These are phyloP conservation scores for Melanotus villosus DNA, from an alignment of 2,888 invertebrate genomes.

Conservation along the genomic window DNA sequence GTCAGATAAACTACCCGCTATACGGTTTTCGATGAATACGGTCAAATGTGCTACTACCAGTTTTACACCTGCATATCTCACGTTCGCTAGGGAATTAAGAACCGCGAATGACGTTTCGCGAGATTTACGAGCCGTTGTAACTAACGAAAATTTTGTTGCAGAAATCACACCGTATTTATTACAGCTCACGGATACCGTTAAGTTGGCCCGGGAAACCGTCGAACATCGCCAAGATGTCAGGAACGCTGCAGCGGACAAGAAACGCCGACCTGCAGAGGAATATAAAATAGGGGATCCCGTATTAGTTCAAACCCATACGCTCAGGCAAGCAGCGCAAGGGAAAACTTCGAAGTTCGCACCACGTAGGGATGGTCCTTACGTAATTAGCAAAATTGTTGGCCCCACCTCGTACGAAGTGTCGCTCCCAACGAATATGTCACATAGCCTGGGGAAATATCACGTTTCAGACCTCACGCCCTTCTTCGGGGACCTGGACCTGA, in stretches of 20 bases:
- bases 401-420: too few relatives aligned
- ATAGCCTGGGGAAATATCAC: too few relatives aligned
- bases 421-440: too few relatives aligned
- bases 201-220: constrained; percentile 11
- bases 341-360: background rate
- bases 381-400: too few relatives aligned
- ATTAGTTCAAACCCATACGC: background rate
- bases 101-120: constrained; percentile 56
- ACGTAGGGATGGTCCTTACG: background rate
- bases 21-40: constrained; percentile 36
- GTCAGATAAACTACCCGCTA: too few relatives aligned
- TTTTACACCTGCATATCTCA: too few relatives aligned
- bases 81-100: constrained; percentile 62
- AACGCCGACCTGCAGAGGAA: background rate
- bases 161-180: constrained; percentile 56
- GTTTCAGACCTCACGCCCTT: too few relatives aligned
- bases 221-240: constrained; percentile 29
- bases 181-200: constrained; percentile 15
- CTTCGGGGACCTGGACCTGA: too few relatives aligned
- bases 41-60: background rate
- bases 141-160: constrained; percentile 57
- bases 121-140: too few relatives aligned
- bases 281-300: background rate
- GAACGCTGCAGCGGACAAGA: constrained; percentile 27
- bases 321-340: background rate